A percentile compares a stretch with the other conserved stretches of the same genome.
Evolutionary conservation across 2,888 invertebrate species (phyloP).

Genomic region (Gerris lacustris): DNA sequence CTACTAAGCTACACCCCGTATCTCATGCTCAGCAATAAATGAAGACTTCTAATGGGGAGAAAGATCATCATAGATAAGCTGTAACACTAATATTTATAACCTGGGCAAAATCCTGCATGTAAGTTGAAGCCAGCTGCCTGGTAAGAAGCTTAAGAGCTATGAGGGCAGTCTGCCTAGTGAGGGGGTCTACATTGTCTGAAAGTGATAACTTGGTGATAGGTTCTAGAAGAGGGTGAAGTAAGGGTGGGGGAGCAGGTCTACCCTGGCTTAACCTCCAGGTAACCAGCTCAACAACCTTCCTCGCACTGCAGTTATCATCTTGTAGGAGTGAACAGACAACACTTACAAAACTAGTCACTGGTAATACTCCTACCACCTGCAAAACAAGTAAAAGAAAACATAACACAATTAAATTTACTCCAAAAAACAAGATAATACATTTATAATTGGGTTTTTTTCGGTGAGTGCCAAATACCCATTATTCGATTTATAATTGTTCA

Average conservation of each 20-base stretch:
- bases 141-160: conserved; percentile 72
- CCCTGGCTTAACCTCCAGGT: conserved; percentile 58
- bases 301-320: conserved; percentile 49
- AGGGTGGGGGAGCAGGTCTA: conserved; percentile 8
- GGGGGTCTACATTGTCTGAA: conserved; percentile 18
- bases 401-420: neutral
- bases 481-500: too few species aligned
- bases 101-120: conserved; percentile 57
- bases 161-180: conserved; percentile 67
- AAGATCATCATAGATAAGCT: too few species aligned
- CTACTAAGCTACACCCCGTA: too few species aligned
- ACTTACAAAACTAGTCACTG: conserved; percentile 63
- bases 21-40: too few species aligned
- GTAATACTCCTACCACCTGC: conserved; percentile 45
- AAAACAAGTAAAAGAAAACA: neutral
- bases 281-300: conserved; percentile 69
- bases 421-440: too few species aligned
- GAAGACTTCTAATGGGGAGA: too few species aligned
- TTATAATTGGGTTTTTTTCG: too few species aligned
- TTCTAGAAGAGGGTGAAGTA: conserved; percentile 13
- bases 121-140: conserved; percentile 51
- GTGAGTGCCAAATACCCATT: too few species aligned
- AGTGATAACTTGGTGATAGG: neutral
- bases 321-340: conserved; percentile 61
- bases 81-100: conserved; percentile 31